phyloP scores from a whole-genome alignment of 2,797 vertebrate species.

The Rousettus madagascariensis region DNA sequence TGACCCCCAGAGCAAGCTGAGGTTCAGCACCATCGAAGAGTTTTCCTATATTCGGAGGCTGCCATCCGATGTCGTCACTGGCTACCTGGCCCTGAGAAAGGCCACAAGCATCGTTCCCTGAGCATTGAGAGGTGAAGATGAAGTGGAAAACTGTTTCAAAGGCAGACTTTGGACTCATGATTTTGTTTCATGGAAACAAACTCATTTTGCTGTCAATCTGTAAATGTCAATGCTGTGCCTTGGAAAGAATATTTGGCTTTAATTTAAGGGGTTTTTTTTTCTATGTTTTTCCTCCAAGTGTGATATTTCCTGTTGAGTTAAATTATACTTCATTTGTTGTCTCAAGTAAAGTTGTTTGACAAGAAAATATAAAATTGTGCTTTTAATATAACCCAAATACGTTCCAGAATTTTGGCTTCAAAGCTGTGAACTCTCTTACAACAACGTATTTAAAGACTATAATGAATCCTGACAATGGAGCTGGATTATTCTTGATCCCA shows the following conservation, averaged over 20 bases:
- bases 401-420: slow-evolving; percentile 10
- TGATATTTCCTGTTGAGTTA: slow-evolving; percentile 74
- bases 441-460: background rate
- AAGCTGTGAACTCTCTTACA: background rate
- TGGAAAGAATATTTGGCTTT: slow-evolving; percentile 76
- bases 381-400: slow-evolving; percentile 54
- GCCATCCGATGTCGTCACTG: slow-evolving; percentile 94
- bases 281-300: slow-evolving; percentile 76
- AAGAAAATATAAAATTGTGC: slow-evolving; percentile 65
- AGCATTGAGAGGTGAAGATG: slow-evolving; percentile 61
- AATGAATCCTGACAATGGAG: background rate
- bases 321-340: slow-evolving; percentile 70
- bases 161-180: background rate
- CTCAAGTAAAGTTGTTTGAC: slow-evolving; percentile 64
- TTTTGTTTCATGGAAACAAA: slow-evolving; percentile 65
- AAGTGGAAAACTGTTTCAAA: slow-evolving; percentile 24
- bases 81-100: slow-evolving; percentile 95
- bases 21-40: slow-evolving; percentile 95
- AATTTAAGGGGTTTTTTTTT: slow-evolving; percentile 60
- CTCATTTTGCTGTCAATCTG: slow-evolving; percentile 71
- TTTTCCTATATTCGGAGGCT: slow-evolving; percentile 97
- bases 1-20: slow-evolving; percentile 97
- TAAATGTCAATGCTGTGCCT: slow-evolving; percentile 72
- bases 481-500: background rate
- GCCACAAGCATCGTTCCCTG: slow-evolving; percentile 95